phyloP scores from a whole-genome alignment of 2,888 invertebrate genomes.

The Sphaerophoria rueppellii region DNA sequence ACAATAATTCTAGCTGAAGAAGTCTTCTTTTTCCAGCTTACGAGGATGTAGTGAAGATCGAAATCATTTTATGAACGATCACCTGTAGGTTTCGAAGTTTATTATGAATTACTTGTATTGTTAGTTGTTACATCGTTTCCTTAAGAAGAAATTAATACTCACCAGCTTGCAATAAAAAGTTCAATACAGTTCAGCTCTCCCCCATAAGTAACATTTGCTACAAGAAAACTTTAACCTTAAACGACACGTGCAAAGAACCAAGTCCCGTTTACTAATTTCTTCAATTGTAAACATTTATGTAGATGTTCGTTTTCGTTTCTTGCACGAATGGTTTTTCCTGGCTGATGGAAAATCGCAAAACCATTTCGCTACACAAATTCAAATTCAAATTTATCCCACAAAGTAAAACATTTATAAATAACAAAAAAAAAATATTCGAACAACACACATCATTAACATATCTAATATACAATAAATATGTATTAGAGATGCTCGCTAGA shows the following conservation, averaged over 20 bases:
- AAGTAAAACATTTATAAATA: constrained; percentile 59
- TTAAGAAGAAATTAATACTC: too few species aligned
- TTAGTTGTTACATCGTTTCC: too few species aligned
- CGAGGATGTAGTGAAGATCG: too few species aligned
- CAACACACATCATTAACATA: constrained; percentile 77
- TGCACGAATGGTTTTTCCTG: constrained; percentile 46
- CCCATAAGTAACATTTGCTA: neutral
- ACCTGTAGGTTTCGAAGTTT: too few species aligned
- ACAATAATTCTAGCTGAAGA: too few species aligned
- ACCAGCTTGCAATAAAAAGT: too few species aligned
- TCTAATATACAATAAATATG: constrained; percentile 75
- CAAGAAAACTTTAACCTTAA: neutral
- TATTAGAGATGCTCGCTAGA: constrained; percentile 11
- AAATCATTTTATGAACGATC: too few species aligned
- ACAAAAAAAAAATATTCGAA: constrained; percentile 50
- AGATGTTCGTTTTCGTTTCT: constrained; percentile 27
- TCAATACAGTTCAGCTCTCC: too few species aligned
- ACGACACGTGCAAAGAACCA: neutral
- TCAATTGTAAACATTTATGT: constrained; percentile 30
- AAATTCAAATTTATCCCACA: constrained; percentile 55
- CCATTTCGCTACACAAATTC: constrained; percentile 14
- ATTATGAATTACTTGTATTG: too few species aligned
- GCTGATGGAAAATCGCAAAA: neutral
- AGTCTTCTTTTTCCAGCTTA: too few species aligned
- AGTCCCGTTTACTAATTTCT: neutral